Evolutionary conservation across 2,797 vertebrate species (phyloP).

Genomic region (Notolepis coatsorum): DNA sequence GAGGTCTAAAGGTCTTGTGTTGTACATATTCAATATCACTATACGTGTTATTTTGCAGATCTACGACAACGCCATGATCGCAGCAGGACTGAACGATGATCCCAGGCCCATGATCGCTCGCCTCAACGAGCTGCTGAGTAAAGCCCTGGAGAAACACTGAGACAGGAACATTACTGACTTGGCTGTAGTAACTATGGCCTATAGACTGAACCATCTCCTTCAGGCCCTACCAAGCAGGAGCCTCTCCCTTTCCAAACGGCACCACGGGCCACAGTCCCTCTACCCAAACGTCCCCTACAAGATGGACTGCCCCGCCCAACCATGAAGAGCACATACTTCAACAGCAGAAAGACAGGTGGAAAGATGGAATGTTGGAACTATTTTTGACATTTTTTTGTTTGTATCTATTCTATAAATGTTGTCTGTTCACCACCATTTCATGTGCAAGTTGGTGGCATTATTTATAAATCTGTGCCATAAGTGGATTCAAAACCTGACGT

Average conservation of each 20-base stretch:
- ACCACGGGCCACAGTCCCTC: neutral
- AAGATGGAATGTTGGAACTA: constrained; percentile 1
- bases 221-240: neutral
- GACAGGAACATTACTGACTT: neutral
- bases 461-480: neutral
- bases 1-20: too few relatives aligned
- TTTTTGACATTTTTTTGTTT: constrained; percentile 3
- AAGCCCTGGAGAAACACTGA: constrained; percentile 90
- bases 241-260: neutral
- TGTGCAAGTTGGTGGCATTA: neutral
- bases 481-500: too few relatives aligned
- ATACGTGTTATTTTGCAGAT: constrained; percentile 86
- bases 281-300: neutral
- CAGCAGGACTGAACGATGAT: constrained; percentile 93
- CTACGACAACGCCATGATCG: constrained; percentile 97
- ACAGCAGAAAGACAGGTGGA: neutral
- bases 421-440: neutral
- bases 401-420: constrained; percentile 1
- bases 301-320: neutral
- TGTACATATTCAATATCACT: too few relatives aligned
- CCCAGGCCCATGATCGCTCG: constrained; percentile 92
- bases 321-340: constrained; percentile 2
- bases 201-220: constrained; percentile 9
- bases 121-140: constrained; percentile 90
- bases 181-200: neutral